Evolutionary conservation across 2,888 invertebrate genomes (phyloP), one percentile per base, ranked within the genome.

Genomic region (Meloe dianella): DNA sequence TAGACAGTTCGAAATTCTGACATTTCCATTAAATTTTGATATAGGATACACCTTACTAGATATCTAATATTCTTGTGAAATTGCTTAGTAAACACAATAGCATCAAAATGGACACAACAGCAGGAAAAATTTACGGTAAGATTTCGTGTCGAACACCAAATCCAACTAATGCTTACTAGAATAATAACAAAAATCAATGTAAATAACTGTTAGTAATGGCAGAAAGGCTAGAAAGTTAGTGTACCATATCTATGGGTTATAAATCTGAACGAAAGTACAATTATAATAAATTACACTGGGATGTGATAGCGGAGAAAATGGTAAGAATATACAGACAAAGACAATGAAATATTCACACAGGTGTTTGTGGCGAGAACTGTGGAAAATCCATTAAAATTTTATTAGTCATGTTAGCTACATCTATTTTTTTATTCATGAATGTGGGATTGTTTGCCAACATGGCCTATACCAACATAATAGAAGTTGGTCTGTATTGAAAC

Each of bases 11-110:
- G 9, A 20, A 5, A 54, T 22, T 24, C 14, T 24, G 54, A 54
- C 54, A 24, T 54, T 24, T 54, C 54, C 51, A 51, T 51, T 51
- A 51, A 22, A 51, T 4, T 51, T 51, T 54, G 54, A 24, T 54
- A 12, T 54, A 10, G 24, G 24, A 54, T 54, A 1, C 9, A 35
- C 10, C 12, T 35, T 35, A 12, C 1, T 3, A n/a, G n/a, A n/a
- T n/a, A n/a, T n/a, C n/a, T n/a, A 12, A 35, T 14, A 10, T 24
- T 47, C 9, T 7, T 20, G 2, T 24, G 54, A 54, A 22, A 54
- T 54, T 14, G 22, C 24, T 54, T 54, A 22, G 24, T 54, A 24
- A 54, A 54, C 24, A 54, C 9, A 22, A 51, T 8, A 1, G 4
- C 20, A 54, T 54, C 12, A 14, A 24, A 54, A 54, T 54, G 24